These are phyloP conservation scores for Cheiracanthium punctorium DNA, from an alignment of 2,888 invertebrate genomes.

Conservation along the genomic window DNA sequence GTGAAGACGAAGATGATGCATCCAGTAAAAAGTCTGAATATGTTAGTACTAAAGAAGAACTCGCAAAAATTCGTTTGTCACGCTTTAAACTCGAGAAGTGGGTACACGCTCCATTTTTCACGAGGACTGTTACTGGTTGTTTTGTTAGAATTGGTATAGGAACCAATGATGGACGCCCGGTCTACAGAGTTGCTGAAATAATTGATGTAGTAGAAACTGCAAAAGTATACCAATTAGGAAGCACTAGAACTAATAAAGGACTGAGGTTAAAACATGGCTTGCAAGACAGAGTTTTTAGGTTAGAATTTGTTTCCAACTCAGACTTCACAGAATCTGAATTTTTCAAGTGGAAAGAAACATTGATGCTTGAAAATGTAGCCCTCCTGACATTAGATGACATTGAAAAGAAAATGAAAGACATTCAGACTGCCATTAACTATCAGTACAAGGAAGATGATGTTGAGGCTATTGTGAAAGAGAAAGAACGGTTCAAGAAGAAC, in stretches of 20 bases:
- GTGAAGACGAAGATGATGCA: slow-evolving; percentile 76
- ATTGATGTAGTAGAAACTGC: slow-evolving; percentile 83
- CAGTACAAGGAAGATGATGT: slow-evolving; percentile 97
- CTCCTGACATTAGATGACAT: slow-evolving; percentile 90
- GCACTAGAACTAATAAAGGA: slow-evolving; percentile 94
- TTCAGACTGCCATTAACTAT: slow-evolving; percentile 91
- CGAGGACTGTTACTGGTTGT: slow-evolving; percentile 90
- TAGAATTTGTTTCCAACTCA: slow-evolving; percentile 98
- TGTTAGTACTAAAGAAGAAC: slow-evolving; percentile 86
- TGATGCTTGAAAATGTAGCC: slow-evolving; percentile 80
- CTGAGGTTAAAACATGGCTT: slow-evolving; percentile 84
- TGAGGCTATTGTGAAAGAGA: slow-evolving; percentile 91
- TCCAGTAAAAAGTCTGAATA: slow-evolving; percentile 78
- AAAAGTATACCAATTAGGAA: slow-evolving; percentile 87
- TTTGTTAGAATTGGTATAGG: slow-evolving; percentile 98
- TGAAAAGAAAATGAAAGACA: slow-evolving; percentile 88
- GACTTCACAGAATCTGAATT: slow-evolving; percentile 95
- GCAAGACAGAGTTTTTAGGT: slow-evolving; percentile 91
- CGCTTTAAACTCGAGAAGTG: slow-evolving; percentile 94
- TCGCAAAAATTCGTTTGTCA: slow-evolving; percentile 88
- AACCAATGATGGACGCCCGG: slow-evolving; percentile 83
- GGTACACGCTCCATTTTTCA: slow-evolving; percentile 97
- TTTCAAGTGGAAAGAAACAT: slow-evolving; percentile 92
- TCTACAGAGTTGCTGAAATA: slow-evolving; percentile 88
- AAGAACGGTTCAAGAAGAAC: slow-evolving; percentile 91